Base-by-base conservation (phyloP, 2,888 invertebrate genomes). In the Heliothis peltigera region DNA sequence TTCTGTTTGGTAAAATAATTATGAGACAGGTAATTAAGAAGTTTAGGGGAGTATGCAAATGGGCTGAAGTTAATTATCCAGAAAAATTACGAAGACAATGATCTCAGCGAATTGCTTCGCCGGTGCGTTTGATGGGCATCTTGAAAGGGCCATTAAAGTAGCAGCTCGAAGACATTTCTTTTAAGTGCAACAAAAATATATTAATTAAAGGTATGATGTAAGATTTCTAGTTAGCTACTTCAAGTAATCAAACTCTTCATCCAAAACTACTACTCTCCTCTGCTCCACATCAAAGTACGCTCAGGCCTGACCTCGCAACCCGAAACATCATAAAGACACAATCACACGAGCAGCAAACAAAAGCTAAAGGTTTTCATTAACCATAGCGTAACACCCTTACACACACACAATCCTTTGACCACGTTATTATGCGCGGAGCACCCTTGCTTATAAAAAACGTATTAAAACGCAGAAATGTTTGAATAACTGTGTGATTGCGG, bases 401-500 rank as follows among this genome's bases (percentile, higher is more conserved):
- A 75, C 55, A 75, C 55, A 71, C 54, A 66, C 72, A 69, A 64
- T 78, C 87, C 89, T 90, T 89, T 87, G 87, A 89, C 79, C 80
- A 68, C 78, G 88, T 88, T 91, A 91, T 91, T 91, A 91, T 86
- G 87, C 86, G 79, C 80, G 78, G 65, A 81, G 75, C 81, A 83
- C 85, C 84, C 87, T 82, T 87, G 89, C 88, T 88, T 89, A 85
- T 87, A 92, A 91, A 91, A 92, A 87, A 71, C 49, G 79, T 85
- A 86, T 87, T 85, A 84, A 86, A 87, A 81, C 76, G 78, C 75
- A 77, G 85, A 86, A 88, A 90, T 91, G 93, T 93, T 92, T 94
- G 94, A 94, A 94, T 93, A 93, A 91, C 89, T 93, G 91, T 92
- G 92, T 93, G 94, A 94, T 93, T 93, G 93, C 70, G 68, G 62